Conservation (phyloP, 2,797 vertebrate genomes). For the Sciurus vulgaris region DNA sequence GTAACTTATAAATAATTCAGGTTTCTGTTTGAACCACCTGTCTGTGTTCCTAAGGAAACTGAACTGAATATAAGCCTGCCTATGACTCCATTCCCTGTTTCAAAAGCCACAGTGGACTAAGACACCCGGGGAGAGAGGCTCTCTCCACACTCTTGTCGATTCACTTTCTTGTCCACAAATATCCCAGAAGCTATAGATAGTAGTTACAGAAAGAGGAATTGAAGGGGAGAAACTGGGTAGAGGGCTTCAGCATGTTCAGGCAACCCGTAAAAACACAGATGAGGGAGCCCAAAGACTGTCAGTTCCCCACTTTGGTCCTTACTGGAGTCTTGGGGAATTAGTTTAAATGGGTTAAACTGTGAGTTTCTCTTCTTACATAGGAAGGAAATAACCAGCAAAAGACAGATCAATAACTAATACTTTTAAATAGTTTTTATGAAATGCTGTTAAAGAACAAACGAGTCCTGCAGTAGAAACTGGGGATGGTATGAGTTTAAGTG, state of each 20-base stretch:
- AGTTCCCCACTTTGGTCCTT: not conserved
- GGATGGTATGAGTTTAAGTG: not conserved
- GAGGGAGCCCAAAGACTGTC: not conserved
- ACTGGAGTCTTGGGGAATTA: not conserved
- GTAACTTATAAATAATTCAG: conserved; percentile 73
- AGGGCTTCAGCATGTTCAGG: not conserved
- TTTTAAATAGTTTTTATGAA: not conserved
- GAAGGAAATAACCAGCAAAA: not conserved
- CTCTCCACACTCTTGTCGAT: not conserved
- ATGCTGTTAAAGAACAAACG: not conserved
- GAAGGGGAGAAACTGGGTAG: not conserved
- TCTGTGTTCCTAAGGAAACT: conserved; percentile 21
- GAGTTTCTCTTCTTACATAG: not conserved
- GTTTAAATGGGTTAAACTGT: not conserved
- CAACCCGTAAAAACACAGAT: not conserved
- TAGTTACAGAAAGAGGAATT: not conserved
- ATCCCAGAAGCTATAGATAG: not conserved
- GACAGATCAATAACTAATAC: not conserved
- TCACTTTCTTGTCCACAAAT: not conserved
- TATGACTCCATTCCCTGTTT: not conserved
- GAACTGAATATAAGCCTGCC: not conserved
- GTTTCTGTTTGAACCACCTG: conserved; percentile 63
- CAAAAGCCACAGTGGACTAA: not conserved
- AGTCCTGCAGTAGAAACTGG: not conserved
- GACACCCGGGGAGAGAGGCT: not conserved